Base-by-base conservation (phyloP, 2,113 vertebrate genomes). In the Climacteris rufus region DNA sequence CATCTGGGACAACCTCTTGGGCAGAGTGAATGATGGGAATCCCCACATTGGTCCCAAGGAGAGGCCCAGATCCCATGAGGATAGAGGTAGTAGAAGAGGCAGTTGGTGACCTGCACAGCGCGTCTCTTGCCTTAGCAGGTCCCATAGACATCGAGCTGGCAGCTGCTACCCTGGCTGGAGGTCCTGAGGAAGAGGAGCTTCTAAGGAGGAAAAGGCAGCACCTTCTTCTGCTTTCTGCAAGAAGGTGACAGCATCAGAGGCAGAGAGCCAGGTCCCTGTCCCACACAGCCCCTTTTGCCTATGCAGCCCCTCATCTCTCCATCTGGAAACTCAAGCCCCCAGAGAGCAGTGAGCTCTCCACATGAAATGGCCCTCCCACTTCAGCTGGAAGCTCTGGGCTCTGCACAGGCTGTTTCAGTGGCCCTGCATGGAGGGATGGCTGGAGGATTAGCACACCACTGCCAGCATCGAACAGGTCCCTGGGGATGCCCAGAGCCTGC, bases 51-150 rank as follows among this genome's bases (percentile, higher is more conserved):
- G 9, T 37, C 25, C 71, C 14, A 35, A 31, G 31, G 25, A 68
- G 17, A 9, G 0, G 0, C 37, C 35, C 17, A 42, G 14, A 22
- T 44, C 44, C 17, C 33, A 5, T 27, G 17, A 4, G 10, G 25
- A 35, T 7, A 50, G 37, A 31, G 31, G 16, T 21, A 50, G 35
- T 31, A 66, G 21, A 57, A 49, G 60, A 50, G 25, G 20, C 25
- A n/a, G 40, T 5, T 4, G 2, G 23, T 39, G 15, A 24, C 20
- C 24, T 21, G 30, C 30, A 59, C 31, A 57, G 25, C 7, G 11
- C 13, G 14, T 18, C 25, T 85, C 24, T 52, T 44, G 37, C 11
- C 13, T 13, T 52, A 42, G 25, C 53, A 31, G 13, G 20, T 24
- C 10, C 30, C 60, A 57, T 20, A 49, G 16, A 42, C 35, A 49